Percentiles rank a stretch among this genome's conserved stretches.
Evolutionary conservation across 2,888 invertebrate genomes (phyloP).

Genomic region (Eretmocerus hayati): DNA sequence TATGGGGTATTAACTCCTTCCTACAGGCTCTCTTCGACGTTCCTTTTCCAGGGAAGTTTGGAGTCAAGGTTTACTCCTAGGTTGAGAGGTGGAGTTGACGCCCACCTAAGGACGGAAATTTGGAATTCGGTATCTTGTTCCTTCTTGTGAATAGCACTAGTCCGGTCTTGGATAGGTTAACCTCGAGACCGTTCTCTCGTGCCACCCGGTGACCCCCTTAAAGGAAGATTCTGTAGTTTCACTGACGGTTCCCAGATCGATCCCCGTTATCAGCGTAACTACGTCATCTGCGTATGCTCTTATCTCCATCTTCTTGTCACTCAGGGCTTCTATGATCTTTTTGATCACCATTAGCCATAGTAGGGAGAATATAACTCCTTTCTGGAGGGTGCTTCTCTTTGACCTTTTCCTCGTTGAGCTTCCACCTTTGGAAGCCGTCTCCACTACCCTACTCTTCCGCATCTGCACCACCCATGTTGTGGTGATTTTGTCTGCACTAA

Average conservation of each 20-base stretch:
- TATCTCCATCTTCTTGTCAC: background rate
- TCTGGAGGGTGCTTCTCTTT: too few species aligned
- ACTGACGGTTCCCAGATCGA: conserved; percentile 1
- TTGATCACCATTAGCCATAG: conserved; percentile 16
- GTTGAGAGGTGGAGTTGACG: background rate
- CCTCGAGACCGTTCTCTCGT: conserved; percentile 2
- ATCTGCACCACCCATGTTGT: too few species aligned
- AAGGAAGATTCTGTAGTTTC: conserved; percentile 5
- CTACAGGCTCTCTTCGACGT: conserved; percentile 1
- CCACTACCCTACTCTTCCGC: too few species aligned
- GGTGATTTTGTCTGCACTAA: too few species aligned
- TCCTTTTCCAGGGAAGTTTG: conserved; percentile 12
- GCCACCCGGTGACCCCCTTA: background rate
- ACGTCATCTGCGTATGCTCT: conserved; percentile 13
- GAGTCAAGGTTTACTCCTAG: conserved; percentile 15
- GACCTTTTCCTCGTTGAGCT: too few species aligned
- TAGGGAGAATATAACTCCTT: conserved; percentile 13
- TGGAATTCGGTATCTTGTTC: conserved; percentile 1
- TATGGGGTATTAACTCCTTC: conserved; percentile 4
- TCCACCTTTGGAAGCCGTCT: too few species aligned
- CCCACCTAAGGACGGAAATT: background rate
- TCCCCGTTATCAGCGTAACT: conserved; percentile 2
- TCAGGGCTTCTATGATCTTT: conserved; percentile 11
- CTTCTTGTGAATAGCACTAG: conserved; percentile 15
- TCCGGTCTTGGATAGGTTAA: conserved; percentile 19